Evolutionary conservation across 2,113 vertebrate genomes (phyloP).

Genomic region (Bujurquina vittata): DNA sequence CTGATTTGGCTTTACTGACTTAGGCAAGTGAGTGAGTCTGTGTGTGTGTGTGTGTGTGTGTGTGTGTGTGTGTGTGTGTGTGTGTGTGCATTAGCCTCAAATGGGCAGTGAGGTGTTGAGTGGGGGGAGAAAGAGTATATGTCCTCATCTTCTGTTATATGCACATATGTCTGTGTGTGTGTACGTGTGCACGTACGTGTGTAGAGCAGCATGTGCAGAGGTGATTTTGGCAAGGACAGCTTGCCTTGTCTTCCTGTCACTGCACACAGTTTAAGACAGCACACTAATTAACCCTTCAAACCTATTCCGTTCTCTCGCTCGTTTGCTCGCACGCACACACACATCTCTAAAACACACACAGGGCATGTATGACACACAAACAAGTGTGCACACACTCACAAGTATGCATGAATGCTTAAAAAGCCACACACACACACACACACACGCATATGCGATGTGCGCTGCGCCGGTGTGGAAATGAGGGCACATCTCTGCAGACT

Average conservation of each 20-base stretch:
- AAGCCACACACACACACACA: constrained; percentile 33
- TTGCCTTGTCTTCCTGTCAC: constrained; percentile 71
- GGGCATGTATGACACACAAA: constrained; percentile 50
- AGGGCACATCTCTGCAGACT: constrained; percentile 80
- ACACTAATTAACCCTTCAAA: constrained; percentile 78
- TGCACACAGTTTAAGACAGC: constrained; percentile 75
- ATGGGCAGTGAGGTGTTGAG: constrained; percentile 55
- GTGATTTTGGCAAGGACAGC: constrained; percentile 75
- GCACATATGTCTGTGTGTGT: background rate
- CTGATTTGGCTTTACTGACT: constrained; percentile 87
- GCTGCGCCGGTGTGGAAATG: constrained; percentile 63
- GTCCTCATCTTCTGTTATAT: constrained; percentile 33
- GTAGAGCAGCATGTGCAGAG: constrained; percentile 57
- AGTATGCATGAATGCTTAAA: constrained; percentile 57
- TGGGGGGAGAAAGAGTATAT: constrained; percentile 29
- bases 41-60: constrained; percentile 39
- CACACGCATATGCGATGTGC: background rate
- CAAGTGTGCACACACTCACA: constrained; percentile 8
- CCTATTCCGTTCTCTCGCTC: constrained; percentile 21
- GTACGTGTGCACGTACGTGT: constrained; percentile 11
- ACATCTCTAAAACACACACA: constrained; percentile 8
- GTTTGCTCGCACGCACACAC: background rate
- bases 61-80: constrained; percentile 10
- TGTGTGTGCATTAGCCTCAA: constrained; percentile 25
- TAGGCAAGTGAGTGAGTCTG: too few relatives aligned